A percentile compares a stretch with the other conserved stretches of the same genome.
Conservation (phyloP, 2,888 invertebrate species). For the Papilio gigon region DNA sequence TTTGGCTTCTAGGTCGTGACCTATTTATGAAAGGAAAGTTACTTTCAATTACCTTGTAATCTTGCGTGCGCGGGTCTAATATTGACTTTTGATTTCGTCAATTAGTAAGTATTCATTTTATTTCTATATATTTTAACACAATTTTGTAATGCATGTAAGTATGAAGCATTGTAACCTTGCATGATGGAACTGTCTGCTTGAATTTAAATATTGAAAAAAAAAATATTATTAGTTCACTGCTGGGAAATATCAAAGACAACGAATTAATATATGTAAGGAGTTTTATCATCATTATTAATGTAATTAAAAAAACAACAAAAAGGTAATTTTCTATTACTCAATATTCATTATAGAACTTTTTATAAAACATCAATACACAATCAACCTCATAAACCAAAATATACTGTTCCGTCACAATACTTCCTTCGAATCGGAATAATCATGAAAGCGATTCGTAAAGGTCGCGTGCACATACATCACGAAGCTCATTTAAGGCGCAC, state of each 20-base stretch:
- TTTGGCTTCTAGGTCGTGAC: constrained; percentile 21
- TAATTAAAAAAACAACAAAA: no score
- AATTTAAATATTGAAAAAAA: no score
- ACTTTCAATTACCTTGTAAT: background rate
- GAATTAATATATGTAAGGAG: no score
- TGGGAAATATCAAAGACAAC: no score
- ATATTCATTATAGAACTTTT: no score
- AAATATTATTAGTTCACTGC: no score
- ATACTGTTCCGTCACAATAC: background rate
- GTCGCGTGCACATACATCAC: constrained; percentile 18
- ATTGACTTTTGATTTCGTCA: background rate
- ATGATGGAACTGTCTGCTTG: no score
- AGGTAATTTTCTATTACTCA: no score
- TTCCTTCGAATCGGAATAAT: background rate
- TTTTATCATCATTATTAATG: no score
- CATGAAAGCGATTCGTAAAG: background rate
- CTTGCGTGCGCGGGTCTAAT: background rate
- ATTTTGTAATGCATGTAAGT: no score
- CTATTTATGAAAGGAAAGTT: constrained; percentile 29
- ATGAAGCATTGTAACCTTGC: no score
- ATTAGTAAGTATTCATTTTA: background rate
- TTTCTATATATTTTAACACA: background rate
- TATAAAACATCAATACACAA: background rate
- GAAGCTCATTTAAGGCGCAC: constrained; percentile 42
- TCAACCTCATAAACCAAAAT: background rate